Evolutionary conservation across 2,113 vertebrate species (phyloP).

Genomic region (Myiopsitta monachus): DNA sequence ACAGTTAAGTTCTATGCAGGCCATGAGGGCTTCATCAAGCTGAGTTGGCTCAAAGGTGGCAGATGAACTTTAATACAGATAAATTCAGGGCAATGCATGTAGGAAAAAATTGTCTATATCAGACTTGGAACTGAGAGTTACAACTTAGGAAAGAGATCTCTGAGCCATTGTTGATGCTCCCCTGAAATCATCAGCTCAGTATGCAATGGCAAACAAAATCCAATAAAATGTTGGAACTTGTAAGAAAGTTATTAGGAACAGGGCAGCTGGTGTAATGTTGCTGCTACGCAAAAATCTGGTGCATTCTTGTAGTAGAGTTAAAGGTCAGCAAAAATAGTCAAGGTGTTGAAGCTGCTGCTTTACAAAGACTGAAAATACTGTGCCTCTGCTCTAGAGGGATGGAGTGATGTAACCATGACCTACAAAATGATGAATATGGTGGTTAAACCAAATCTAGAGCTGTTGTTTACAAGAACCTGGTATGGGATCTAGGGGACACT

Average conservation of each 20-base stretch:
- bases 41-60: neutral
- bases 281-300: neutral
- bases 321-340: neutral
- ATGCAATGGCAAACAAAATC: neutral
- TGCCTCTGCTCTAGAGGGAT: neutral
- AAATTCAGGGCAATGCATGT: neutral
- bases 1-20: neutral
- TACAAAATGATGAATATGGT: neutral
- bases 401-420: neutral
- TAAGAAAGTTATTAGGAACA: neutral
- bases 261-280: neutral
- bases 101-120: conserved; percentile 9
- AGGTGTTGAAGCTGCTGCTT: neutral
- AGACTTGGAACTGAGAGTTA: neutral
- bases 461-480: neutral
- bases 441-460: neutral
- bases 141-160: neutral
- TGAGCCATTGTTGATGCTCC: neutral
- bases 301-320: neutral
- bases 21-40: neutral
- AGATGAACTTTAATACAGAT: neutral
- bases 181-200: conserved; percentile 25
- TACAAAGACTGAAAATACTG: neutral
- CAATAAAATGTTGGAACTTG: neutral
- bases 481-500: neutral